These are phyloP conservation scores for Trichomycterus rosablanca DNA, from an alignment of 2,113 vertebrate genomes.

Conservation along the genomic window DNA sequence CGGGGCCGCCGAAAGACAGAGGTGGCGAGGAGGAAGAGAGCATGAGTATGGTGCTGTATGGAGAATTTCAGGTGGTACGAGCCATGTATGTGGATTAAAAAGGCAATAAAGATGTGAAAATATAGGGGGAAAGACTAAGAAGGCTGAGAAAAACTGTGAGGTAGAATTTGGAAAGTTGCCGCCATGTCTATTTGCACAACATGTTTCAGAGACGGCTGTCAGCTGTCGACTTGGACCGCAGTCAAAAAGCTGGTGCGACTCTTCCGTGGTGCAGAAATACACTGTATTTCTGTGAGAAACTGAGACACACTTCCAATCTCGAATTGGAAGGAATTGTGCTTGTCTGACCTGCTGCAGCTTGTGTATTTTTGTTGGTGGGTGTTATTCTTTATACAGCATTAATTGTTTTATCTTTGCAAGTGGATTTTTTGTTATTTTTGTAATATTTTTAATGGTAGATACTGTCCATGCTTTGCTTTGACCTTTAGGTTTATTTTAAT, in stretches of 20 bases:
- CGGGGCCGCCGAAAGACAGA: constrained; percentile 3
- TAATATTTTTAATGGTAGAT: too few species aligned
- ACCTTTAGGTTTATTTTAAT: too few species aligned
- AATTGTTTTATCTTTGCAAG: too few species aligned
- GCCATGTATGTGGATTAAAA: too few species aligned
- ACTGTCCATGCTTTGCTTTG: too few species aligned
- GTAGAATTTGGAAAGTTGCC: constrained; percentile 71
- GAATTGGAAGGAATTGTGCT: not conserved
- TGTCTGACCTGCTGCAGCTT: too few species aligned
- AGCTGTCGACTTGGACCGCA: constrained; percentile 74
- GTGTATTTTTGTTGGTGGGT: too few species aligned
- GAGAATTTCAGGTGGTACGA: constrained; percentile 52
- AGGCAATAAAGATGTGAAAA: constrained; percentile 45
- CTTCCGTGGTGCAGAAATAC: constrained; percentile 26
- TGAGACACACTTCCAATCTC: not conserved
- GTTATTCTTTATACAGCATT: too few species aligned
- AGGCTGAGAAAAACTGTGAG: constrained; percentile 49
- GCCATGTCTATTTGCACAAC: constrained; percentile 70
- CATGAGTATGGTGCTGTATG: not conserved
- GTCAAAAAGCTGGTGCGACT: constrained; percentile 60
- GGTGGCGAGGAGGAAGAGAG: constrained; percentile 39
- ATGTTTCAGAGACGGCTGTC: constrained; percentile 66
- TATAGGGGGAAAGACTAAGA: not conserved
- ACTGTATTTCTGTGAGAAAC: constrained; percentile 7
- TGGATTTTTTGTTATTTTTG: too few species aligned